Evolutionary conservation across 2,797 vertebrate genomes (phyloP).

Genomic region (Notoglanidium macrostoma): DNA sequence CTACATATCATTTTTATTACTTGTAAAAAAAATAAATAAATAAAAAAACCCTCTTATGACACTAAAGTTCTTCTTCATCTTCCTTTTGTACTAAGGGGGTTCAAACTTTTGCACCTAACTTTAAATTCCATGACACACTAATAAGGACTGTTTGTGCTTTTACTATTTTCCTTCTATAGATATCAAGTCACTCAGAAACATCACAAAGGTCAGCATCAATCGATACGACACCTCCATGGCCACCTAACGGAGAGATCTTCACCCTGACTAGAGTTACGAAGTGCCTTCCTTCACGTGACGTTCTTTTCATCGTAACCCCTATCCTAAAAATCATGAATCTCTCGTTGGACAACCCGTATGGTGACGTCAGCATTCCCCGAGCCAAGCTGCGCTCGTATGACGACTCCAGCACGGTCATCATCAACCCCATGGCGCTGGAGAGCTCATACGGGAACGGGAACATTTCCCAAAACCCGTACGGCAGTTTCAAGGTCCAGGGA

Average conservation of each 20-base stretch:
- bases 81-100: background rate
- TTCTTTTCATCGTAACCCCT: background rate
- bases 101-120: background rate
- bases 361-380: conserved; percentile 79
- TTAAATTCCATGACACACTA: background rate
- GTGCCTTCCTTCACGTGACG: background rate
- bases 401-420: conserved; percentile 65
- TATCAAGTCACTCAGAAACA: background rate
- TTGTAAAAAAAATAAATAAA: background rate
- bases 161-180: conserved; percentile 21
- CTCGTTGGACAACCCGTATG: conserved; percentile 81
- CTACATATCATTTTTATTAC: background rate
- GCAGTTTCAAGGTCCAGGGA: conserved; percentile 55
- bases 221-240: background rate
- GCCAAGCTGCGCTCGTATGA: conserved; percentile 74
- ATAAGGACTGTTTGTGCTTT: background rate
- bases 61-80: background rate
- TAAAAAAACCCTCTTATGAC: background rate
- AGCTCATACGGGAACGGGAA: conserved; percentile 34
- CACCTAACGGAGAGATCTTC: background rate
- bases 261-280: too few species aligned
- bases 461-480: conserved; percentile 62
- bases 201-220: background rate
- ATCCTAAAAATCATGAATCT: conserved; percentile 59
- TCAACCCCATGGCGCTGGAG: conserved; percentile 69